Percentiles rank a stretch among this genome's conserved stretches.
Conservation (phyloP, 2,797 vertebrate genomes). For the Lepus townsendii region DNA sequence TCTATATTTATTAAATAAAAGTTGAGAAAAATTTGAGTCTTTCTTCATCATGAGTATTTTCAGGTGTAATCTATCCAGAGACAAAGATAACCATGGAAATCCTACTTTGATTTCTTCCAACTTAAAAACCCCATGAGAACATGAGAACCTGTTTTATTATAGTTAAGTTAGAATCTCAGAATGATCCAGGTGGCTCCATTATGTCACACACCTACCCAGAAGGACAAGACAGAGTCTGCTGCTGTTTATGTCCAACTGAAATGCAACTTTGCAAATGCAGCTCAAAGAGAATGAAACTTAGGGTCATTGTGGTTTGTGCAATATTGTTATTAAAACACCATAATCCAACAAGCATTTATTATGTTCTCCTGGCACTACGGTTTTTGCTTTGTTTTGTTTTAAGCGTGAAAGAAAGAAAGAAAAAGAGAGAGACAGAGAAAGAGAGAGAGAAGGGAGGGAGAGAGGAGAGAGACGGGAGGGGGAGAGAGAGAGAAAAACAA, state of each 20-base stretch:
- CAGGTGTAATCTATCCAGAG: neutral
- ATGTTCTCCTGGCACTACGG: neutral
- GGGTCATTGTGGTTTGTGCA: neutral
- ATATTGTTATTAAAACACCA: neutral
- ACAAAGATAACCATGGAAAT: neutral
- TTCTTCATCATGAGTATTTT: neutral
- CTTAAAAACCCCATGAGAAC: neutral
- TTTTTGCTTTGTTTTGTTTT: neutral
- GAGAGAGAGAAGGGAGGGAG: too few species aligned
- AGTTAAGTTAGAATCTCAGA: neutral
- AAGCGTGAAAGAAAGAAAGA: too few species aligned
- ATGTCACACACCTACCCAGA: neutral
- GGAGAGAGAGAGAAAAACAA: neutral
- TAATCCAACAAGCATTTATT: neutral
- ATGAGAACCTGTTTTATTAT: neutral
- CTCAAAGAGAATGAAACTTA: neutral
- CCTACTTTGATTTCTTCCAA: neutral
- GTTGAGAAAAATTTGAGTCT: neutral
- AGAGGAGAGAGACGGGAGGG: too few species aligned
- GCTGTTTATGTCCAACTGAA: neutral
- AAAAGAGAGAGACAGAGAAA: too few species aligned
- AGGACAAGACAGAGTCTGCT: neutral
- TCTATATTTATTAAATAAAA: too few species aligned
- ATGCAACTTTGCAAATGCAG: neutral
- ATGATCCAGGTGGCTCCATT: neutral